phyloP scores from a whole-genome alignment of 1,140 invertebrate species.

The Epicauta chinensis region DNA sequence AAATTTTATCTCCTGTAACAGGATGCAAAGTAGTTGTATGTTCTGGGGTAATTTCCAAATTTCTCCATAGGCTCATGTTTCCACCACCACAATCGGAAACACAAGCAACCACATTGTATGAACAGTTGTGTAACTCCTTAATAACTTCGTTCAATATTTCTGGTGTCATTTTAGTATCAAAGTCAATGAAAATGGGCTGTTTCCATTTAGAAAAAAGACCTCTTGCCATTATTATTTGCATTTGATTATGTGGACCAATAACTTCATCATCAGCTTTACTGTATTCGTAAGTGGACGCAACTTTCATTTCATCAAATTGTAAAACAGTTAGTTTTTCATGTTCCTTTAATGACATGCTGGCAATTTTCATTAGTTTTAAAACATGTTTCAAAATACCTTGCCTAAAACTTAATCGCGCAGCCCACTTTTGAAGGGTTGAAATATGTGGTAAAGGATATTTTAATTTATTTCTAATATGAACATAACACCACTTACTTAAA shows the following conservation, averaged over 20 bases:
- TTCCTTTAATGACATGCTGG: not conserved
- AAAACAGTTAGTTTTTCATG: conserved; percentile 26
- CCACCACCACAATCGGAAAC: conserved; percentile 33
- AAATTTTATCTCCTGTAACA: not conserved
- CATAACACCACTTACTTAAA: too few relatives aligned
- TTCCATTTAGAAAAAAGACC: conserved; percentile 37
- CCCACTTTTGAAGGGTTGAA: conserved; percentile 6
- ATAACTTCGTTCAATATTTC: conserved; percentile 29
- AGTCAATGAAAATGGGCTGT: conserved; percentile 35
- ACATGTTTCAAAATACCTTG: not conserved
- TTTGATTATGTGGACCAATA: not conserved
- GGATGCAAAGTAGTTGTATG: not conserved
- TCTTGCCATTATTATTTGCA: conserved; percentile 37
- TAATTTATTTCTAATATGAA: too few relatives aligned
- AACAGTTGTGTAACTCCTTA: conserved; percentile 21
- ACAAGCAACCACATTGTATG: conserved; percentile 33
- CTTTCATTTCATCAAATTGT: conserved; percentile 33
- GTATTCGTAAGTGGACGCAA: not conserved
- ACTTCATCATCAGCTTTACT: not conserved
- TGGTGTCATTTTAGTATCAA: conserved; percentile 35
- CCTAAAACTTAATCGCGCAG: not conserved
- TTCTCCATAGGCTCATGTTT: conserved; percentile 33
- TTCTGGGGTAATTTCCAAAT: conserved; percentile 25
- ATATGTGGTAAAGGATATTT: conserved; percentile 4
- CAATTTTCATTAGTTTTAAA: not conserved